Evolutionary conservation across 1,140 invertebrate species (phyloP), one percentile per base, ranked within the genome.

Genomic region (Drosophila biarmipes): DNA sequence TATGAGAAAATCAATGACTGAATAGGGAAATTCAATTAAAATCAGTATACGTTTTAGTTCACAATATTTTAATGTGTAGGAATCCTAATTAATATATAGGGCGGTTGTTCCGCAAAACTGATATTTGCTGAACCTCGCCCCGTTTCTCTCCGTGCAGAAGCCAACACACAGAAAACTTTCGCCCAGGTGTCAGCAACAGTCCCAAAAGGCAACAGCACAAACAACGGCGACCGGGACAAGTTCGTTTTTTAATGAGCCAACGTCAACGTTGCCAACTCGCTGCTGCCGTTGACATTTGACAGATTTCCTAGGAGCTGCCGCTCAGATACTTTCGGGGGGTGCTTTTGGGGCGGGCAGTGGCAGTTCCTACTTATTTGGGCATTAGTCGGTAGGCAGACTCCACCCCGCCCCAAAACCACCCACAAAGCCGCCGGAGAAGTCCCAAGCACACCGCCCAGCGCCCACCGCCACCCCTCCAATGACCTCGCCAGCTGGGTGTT

Each of bases 211-310:
- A 57, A 29, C 57, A 57, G 35, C 40, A 59, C 37, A 29, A 55
- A 46, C 35, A 46, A 42, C 34, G 34, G 21, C 38, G 52, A 75
- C 31, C 19, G 14, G 72, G 49, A 69, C 35, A 76, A 76, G 62
- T 77, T 73, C 55, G 62, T 72, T 86, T 87, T 86, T 74, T 86
- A 86, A 86, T 86, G 82, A 86, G 82, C 74, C 80, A 71, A 63
- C 80, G 72, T 74, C 57, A 51, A 69, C 67, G 68, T 53, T 77
- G 68, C 64, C 55, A 54, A 61, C 53, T 42, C 59, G 75, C 79
- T 79, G 76, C 84, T 89, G 79, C 48, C 75, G 69, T 68, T 84
- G 84, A 89, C 84, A 89, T 89, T 89, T 89, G 84, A 89, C 84
- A 89, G 85, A 89, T 89, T 89, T 89, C 72, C 75, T 77, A 77